Evolutionary conservation across 2,113 vertebrate species (phyloP).

Genomic region (Petrocephalus zakoni): DNA sequence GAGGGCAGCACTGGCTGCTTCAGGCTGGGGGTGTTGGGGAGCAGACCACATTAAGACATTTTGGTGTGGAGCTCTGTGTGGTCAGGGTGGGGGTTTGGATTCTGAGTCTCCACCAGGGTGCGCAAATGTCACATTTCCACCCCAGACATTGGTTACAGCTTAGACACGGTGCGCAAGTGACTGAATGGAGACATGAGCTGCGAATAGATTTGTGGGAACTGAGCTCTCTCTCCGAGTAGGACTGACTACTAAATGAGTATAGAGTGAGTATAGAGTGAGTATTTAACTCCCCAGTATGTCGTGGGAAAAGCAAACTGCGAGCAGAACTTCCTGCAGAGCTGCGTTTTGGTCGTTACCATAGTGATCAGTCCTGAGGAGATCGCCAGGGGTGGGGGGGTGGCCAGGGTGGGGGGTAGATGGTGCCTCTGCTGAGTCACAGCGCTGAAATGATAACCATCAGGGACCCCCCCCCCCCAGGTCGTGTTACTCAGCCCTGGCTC

Average conservation of each 20-base stretch:
- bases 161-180: neutral
- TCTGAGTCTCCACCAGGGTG: neutral
- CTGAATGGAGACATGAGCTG: no score
- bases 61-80: neutral
- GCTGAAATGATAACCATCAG: neutral
- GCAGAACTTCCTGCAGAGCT: neutral
- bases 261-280: neutral
- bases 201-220: neutral
- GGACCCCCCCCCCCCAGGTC: neutral
- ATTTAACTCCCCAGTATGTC: neutral
- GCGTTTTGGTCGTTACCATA: neutral
- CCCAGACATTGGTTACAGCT: neutral
- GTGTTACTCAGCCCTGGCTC: no score
- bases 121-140: neutral
- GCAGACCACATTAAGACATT: constrained; percentile 15
- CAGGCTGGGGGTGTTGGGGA: no score
- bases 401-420: no score
- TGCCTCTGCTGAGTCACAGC: constrained; percentile 8
- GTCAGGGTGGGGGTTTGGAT: neutral
- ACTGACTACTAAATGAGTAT: neutral
- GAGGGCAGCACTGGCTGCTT: no score
- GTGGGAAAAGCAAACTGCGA: neutral
- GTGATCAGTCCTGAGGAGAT: neutral
- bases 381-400: neutral
- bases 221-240: neutral